A percentile compares a stretch with the other conserved stretches of the same genome.
phyloP scores from a whole-genome alignment of 2,113 vertebrate species.

The Nerophis ophidion region DNA sequence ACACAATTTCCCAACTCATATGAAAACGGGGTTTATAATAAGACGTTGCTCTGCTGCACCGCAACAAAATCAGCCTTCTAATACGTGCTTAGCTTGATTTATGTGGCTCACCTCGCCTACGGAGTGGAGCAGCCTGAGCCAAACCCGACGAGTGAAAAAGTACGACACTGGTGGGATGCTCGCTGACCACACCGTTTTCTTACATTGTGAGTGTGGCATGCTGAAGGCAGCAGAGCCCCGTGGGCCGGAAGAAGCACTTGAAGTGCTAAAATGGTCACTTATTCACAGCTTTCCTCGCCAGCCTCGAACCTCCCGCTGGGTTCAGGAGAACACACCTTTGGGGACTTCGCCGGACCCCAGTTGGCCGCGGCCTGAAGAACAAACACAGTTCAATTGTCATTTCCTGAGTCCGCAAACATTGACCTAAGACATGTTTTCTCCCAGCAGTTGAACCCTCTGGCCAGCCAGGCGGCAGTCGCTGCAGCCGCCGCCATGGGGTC shows the following conservation, averaged over 20 bases:
- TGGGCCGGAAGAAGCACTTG: conserved; percentile 65
- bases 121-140: conserved; percentile 48
- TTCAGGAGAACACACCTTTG: conserved; percentile 48
- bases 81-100: conserved; percentile 74
- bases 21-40: too few species aligned
- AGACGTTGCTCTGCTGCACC: conserved; percentile 66
- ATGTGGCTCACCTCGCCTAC: conserved; percentile 59
- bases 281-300: conserved; percentile 55
- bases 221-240: conserved; percentile 48
- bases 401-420: conserved; percentile 1
- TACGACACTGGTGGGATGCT: conserved; percentile 39
- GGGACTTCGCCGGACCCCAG: conserved; percentile 41
- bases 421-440: conserved; percentile 14
- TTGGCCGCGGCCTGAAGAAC: conserved; percentile 15
- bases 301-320: conserved; percentile 54
- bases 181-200: conserved; percentile 30
- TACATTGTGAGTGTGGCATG: conserved; percentile 56
- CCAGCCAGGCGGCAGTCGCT: conserved; percentile 89
- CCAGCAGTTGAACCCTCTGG: conserved; percentile 89
- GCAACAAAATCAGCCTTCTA: conserved; percentile 71
- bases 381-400: conserved; percentile 22
- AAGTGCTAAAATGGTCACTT: conserved; percentile 66
- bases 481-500: conserved; percentile 93
- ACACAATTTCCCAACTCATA: too few species aligned
- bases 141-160: conserved; percentile 47